Evolutionary conservation across 1,140 invertebrate genomes (phyloP).

Genomic region (Trypoxylus dichotomus): DNA sequence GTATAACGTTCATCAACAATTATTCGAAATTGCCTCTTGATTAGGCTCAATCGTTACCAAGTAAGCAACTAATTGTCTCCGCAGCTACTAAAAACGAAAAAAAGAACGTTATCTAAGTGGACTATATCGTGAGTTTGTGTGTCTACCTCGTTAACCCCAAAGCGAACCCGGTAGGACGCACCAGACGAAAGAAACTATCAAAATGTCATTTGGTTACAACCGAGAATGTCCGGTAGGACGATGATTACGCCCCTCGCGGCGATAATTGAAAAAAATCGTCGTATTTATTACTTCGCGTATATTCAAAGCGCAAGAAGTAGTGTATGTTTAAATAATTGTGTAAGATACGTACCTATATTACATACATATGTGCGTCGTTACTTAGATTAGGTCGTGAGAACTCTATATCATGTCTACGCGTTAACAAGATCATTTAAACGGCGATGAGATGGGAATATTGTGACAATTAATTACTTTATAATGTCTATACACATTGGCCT

Average conservation of each 20-base stretch:
- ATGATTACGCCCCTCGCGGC: conserved; percentile 37
- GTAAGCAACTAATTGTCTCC: conserved; percentile 30
- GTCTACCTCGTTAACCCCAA: conserved; percentile 36
- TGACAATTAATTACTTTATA: not conserved
- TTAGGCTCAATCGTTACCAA: conserved; percentile 7
- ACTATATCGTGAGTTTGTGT: conserved; percentile 37
- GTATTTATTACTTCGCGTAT: not conserved
- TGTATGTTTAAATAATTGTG: conserved; percentile 7
- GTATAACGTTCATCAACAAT: conserved; percentile 22
- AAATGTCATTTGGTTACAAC: conserved; percentile 41
- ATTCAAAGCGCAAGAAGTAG: not conserved
- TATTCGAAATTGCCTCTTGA: conserved; percentile 16
- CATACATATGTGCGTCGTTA: not conserved
- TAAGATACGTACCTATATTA: not conserved
- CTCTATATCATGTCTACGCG: not conserved
- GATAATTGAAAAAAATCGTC: conserved; percentile 33
- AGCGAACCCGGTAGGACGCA: not conserved
- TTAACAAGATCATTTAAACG: not conserved
- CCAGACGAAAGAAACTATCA: conserved; percentile 36
- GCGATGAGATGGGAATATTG: not conserved
- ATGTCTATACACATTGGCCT: not conserved
- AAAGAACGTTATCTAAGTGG: conserved; percentile 39
- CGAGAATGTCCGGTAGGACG: conserved; percentile 32
- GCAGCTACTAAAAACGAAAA: conserved; percentile 31
- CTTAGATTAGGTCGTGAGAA: not conserved